phyloP scores from a whole-genome alignment of 2,113 vertebrate species.

The Candoia aspera region DNA sequence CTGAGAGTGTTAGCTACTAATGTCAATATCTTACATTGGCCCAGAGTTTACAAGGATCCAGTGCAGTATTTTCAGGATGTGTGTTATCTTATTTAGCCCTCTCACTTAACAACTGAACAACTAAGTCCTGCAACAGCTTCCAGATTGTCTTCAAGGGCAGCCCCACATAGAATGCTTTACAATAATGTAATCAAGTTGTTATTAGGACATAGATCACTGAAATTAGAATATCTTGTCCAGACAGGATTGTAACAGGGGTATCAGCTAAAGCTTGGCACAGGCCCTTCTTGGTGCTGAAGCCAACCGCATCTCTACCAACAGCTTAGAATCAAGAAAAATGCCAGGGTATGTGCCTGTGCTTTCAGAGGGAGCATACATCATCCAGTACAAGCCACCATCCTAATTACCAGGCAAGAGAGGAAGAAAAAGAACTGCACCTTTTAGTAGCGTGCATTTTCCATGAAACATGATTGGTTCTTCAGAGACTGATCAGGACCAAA shows the following conservation, averaged over 20 bases:
- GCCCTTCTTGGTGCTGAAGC: background rate
- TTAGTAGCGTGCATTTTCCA: background rate
- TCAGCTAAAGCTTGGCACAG: background rate
- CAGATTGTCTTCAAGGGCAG: background rate
- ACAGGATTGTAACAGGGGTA: background rate
- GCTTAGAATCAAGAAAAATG: background rate
- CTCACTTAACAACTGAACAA: too few species aligned
- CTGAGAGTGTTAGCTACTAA: background rate
- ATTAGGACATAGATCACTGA: background rate
- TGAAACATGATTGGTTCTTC: background rate
- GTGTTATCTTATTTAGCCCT: background rate
- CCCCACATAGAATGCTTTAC: background rate
- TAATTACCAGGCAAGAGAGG: background rate
- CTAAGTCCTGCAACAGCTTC: background rate
- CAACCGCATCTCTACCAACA: background rate
- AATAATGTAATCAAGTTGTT: background rate
- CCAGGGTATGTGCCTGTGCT: background rate
- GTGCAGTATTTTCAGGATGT: background rate
- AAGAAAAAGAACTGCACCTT: background rate
- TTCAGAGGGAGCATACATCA: background rate
- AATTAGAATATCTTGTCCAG: background rate
- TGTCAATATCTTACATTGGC: background rate
- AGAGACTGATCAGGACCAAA: background rate
- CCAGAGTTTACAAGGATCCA: background rate
- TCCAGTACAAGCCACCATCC: background rate